Evolutionary conservation across 2,888 invertebrate genomes (phyloP), one percentile per base, ranked within the genome.

Genomic region (Azorinus chamasolen): DNA sequence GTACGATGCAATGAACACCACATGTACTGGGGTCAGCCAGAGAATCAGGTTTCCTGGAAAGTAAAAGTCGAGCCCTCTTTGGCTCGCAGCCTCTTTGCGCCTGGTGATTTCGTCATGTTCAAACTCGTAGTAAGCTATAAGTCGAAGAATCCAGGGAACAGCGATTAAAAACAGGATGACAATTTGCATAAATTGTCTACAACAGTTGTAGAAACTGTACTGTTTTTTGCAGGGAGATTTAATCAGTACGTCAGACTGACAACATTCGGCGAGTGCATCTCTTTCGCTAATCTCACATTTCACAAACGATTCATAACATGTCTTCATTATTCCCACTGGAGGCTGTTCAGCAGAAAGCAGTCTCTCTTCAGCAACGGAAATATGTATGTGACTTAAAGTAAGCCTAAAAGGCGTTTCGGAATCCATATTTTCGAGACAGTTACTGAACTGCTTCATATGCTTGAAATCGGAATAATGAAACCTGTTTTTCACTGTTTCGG

Each of bases 51-150:
- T 39, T 18, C 39, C 55, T 18, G 39, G 39, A 18, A 55, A 55
- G 2, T n/a, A 2, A 39, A 39, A 39, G 2, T 2, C 18, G 14
- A 39, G 39, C 6, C 55, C 55, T 18, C 32, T 55, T 12, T 55
- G 37, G 4, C 1, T 1, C 3, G 55, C 55, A 5, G 55, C 55
- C 4, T 0, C 3, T 16, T 18, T 55, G n/a, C 55, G 55, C 37
- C 32, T 37, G 10, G 1, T 1, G 1, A 37, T 37, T 3, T 55
- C 55, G 14, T 55, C 20, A 12, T 37, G 37, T 32, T 32, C 55
- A 55, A 37, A 55, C 39, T 32, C 39, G 20, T 55, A 55, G 20
- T 55, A 55, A n/a, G 20, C 20, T 4, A 55, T 16, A 10, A 55
- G 1, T 16, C 55, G 27, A 18, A 55, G 8, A 4, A 4, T 14